Evolutionary conservation across 2,888 invertebrate genomes (phyloP).

Genomic region (Leptinotarsa rubiginosa): DNA sequence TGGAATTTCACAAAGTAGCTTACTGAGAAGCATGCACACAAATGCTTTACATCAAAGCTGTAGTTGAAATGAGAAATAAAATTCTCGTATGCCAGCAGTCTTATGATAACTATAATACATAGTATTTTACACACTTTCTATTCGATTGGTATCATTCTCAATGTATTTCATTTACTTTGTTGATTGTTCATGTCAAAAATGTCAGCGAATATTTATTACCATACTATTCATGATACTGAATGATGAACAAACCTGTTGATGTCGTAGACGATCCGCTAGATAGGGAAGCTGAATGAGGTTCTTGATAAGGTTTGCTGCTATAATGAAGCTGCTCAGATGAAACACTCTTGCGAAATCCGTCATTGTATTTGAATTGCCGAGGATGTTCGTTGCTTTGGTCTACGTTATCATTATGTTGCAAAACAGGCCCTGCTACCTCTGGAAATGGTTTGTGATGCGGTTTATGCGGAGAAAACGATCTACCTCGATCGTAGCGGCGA

Average conservation of each 20-base stretch:
- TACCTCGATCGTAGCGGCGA: conserved; percentile 55
- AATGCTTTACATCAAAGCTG: too few relatives aligned
- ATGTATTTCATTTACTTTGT: too few relatives aligned
- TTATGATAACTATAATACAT: too few relatives aligned
- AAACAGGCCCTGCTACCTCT: conserved; percentile 22
- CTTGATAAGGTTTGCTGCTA: conserved; percentile 42
- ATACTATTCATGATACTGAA: background rate
- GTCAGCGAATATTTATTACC: too few relatives aligned
- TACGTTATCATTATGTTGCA: background rate
- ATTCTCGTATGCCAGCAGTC: too few relatives aligned
- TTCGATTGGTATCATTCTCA: too few relatives aligned
- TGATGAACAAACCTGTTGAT: conserved; percentile 52
- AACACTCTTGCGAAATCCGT: conserved; percentile 61
- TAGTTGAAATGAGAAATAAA: too few relatives aligned
- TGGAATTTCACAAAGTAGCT: too few relatives aligned
- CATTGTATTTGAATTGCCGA: conserved; percentile 32
- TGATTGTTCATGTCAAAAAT: too few relatives aligned
- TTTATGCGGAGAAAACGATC: conserved; percentile 63
- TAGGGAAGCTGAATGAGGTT: conserved; percentile 52
- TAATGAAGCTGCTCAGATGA: conserved; percentile 61
- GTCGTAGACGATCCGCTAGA: conserved; percentile 58
- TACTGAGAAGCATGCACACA: too few relatives aligned
- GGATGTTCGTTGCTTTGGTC: conserved; percentile 21
- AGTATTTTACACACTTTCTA: too few relatives aligned
- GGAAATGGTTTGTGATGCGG: conserved; percentile 37